Percentiles rank a stretch among this genome's conserved stretches.
Evolutionary conservation across 2,888 invertebrate species (phyloP).

Genomic region (Ceriagrion tenellum): DNA sequence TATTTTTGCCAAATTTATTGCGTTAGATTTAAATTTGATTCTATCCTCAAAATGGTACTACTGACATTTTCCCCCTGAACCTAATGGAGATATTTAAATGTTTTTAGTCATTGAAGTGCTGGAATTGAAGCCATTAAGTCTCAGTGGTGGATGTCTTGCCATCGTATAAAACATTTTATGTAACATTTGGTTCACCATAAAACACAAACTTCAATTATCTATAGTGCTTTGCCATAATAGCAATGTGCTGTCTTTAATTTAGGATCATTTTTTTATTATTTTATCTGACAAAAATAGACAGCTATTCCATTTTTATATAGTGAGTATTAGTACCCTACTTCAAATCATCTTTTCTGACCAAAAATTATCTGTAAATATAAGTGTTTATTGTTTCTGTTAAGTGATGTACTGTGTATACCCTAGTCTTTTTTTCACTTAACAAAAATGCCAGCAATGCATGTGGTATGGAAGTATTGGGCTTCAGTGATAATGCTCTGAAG

Average conservation of each 20-base stretch:
- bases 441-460: conserved; percentile 65
- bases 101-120: conserved; percentile 66
- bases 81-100: background rate
- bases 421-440: conserved; percentile 67
- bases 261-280: conserved; percentile 50
- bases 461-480: conserved; percentile 63
- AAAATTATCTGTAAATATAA: conserved; percentile 65
- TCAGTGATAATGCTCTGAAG: conserved; percentile 67
- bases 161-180: conserved; percentile 50
- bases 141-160: conserved; percentile 63
- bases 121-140: conserved; percentile 65
- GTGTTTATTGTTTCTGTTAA: conserved; percentile 67
- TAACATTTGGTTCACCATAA: conserved; percentile 22
- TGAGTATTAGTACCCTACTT: conserved; percentile 59
- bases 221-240: conserved; percentile 4
- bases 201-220: conserved; percentile 18
- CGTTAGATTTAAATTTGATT: conserved; percentile 5
- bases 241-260: conserved; percentile 1
- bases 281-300: conserved; percentile 20
- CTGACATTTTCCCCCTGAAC: conserved; percentile 6
- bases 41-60: background rate
- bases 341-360: conserved; percentile 65
- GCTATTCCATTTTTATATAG: conserved; percentile 41
- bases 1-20: conserved; percentile 23
- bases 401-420: conserved; percentile 67